Percentiles rank a stretch among this genome's conserved stretches.
phyloP scores from a whole-genome alignment of 1,140 invertebrate genomes.

The Brachionus asplanchnoidis region DNA sequence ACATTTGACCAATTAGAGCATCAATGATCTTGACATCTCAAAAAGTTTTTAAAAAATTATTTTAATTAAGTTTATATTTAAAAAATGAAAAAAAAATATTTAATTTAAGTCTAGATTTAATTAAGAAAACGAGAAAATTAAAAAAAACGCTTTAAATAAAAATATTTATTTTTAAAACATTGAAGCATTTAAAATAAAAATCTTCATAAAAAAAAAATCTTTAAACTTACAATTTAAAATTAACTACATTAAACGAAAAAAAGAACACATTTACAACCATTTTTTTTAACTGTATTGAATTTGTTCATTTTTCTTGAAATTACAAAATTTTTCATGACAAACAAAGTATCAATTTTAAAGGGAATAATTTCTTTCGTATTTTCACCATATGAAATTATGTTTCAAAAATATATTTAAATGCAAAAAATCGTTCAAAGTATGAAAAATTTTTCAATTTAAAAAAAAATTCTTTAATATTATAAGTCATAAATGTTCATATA shows the following conservation, averaged over 20 bases:
- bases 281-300: not conserved
- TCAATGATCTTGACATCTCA: too few species aligned
- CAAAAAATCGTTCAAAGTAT: not conserved
- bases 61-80: not conserved
- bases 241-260: not conserved
- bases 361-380: not conserved
- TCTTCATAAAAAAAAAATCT: not conserved
- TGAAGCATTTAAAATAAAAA: not conserved
- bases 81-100: not conserved
- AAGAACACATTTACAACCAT: not conserved
- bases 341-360: not conserved
- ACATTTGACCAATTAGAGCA: not conserved
- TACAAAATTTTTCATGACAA: not conserved
- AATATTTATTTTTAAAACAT: not conserved
- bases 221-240: not conserved
- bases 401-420: not conserved
- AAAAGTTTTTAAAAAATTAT: not conserved
- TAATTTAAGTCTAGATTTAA: not conserved
- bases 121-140: not conserved
- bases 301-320: not conserved
- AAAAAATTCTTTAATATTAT: not conserved
- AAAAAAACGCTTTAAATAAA: not conserved
- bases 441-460: not conserved
- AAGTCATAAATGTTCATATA: not conserved
- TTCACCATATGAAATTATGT: not conserved